Evolutionary conservation across 2,797 vertebrate genomes (phyloP), one percentile per base, ranked within the genome.

Genomic region (Trachops cirrhosus): DNA sequence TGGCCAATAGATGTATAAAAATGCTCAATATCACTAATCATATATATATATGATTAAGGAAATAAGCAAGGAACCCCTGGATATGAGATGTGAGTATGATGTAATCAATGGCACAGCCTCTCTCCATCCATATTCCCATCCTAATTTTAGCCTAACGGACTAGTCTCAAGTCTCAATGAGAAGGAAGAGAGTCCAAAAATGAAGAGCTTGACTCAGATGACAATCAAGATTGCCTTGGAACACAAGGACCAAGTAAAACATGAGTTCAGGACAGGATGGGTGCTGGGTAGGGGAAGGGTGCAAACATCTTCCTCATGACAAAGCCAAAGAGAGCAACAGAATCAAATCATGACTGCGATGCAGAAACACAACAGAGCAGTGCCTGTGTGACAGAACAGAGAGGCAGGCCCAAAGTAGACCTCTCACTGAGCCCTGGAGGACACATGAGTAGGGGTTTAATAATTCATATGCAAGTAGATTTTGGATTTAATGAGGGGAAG

Each of bases 401-500:
- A 0, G 9, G 16, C 9, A 16, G 16, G 4, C 16, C 54, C 82
- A 1, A 5, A 19, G 26, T 19, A 52, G 11, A n/a, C 14, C 29
- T 24, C 46, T 91, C 41, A 46, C 26, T 19, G 15, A 19, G 26
- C 37, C 34, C 80, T 75, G 9, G 34, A 74, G 39, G 39, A 90
- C 46, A 80, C n/a, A 6, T 2, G 3, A 73, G 2, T 24, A 32
- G 41, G 39, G 26, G 22, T n/a, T 93, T 77, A 75, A 87, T 16
- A 90, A 50, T 74, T 96, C 67, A 85, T 93, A 89, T 79, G 24
- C 44, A 91, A 54, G 32, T 48, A 1, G 54, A 75, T 57, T 94
- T 96, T 71, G 82, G 59, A 93, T 37, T 84, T 94, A 96, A 50
- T 70, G n/a, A 96, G 91, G 79, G 39, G 73, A 92, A 89, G 50